Conservation (phyloP, 2,888 invertebrate species). For the Scaptomyza polygonia region DNA sequence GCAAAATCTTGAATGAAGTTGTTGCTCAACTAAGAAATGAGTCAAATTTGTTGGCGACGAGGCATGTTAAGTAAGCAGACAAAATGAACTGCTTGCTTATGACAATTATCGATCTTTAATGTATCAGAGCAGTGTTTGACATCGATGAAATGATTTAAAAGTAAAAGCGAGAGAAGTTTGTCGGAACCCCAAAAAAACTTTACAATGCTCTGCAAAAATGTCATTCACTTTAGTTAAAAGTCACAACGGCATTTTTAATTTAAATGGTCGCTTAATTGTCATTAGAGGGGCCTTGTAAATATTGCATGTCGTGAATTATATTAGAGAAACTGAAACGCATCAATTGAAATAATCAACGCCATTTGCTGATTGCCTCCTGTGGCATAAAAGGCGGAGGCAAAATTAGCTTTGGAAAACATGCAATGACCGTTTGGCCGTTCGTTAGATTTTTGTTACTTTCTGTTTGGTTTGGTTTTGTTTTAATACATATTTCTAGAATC, state of each 20-base stretch:
- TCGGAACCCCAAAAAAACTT: too few species aligned
- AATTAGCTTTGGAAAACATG: slow-evolving; percentile 55
- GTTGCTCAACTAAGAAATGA: background rate
- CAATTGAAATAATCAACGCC: slow-evolving; percentile 75
- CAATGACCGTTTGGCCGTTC: slow-evolving; percentile 52
- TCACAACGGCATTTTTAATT: background rate
- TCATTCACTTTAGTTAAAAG: slow-evolving; percentile 20
- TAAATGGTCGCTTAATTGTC: slow-evolving; percentile 27
- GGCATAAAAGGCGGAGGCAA: slow-evolving; percentile 24
- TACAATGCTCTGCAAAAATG: background rate
- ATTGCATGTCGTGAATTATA: slow-evolving; percentile 35
- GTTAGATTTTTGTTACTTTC: slow-evolving; percentile 48
- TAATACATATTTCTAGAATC: slow-evolving; percentile 24
- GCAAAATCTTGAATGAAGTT: slow-evolving; percentile 26
- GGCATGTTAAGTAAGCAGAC: background rate
- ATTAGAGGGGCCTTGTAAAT: slow-evolving; percentile 44
- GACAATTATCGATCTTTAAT: background rate
- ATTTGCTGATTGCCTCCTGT: slow-evolving; percentile 62
- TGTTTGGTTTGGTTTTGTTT: slow-evolving; percentile 31
- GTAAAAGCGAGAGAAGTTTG: background rate
- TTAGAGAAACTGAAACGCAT: slow-evolving; percentile 57
- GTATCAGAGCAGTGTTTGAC: background rate
- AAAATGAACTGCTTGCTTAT: slow-evolving; percentile 10
- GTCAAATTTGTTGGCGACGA: slow-evolving; percentile 19
- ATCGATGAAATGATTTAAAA: background rate